Evolutionary conservation across 2,888 invertebrate genomes (phyloP).

Genomic region (Seladonia tumulorum): DNA sequence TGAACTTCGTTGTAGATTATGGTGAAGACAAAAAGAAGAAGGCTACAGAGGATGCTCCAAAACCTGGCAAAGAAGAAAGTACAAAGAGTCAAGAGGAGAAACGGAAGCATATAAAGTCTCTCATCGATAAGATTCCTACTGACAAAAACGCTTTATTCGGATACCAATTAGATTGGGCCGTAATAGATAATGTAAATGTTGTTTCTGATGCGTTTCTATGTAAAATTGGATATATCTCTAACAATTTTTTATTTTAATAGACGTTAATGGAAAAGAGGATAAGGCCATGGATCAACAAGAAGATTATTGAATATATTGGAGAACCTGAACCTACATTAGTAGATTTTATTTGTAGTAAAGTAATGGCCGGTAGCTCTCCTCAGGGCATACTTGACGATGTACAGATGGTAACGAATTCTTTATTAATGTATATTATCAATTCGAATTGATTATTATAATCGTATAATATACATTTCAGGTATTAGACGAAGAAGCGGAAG

Average conservation of each 20-base stretch:
- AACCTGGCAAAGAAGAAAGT: constrained; percentile 87
- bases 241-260: constrained; percentile 85
- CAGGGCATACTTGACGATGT: constrained; percentile 98
- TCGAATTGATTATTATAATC: constrained; percentile 5
- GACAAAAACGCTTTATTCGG: constrained; percentile 98
- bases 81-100: constrained; percentile 95
- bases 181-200: constrained; percentile 88
- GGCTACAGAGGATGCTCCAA: constrained; percentile 83
- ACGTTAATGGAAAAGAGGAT: constrained; percentile 97
- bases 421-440: not conserved
- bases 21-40: constrained; percentile 87
- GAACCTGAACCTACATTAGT: constrained; percentile 99
- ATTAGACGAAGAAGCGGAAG: constrained; percentile 99
- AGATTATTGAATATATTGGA: constrained; percentile 99
- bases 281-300: constrained; percentile 99
- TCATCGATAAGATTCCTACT: constrained; percentile 99
- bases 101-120: constrained; percentile 96
- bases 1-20: constrained; percentile 85
- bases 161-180: constrained; percentile 96
- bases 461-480: constrained; percentile 88
- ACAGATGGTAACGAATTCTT: constrained; percentile 90
- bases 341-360: constrained; percentile 99
- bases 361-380: constrained; percentile 96
- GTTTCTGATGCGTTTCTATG: not conserved
- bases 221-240: not conserved